Conservation (phyloP, 2,888 invertebrate genomes). For the Arrhopalites spinosus region DNA sequence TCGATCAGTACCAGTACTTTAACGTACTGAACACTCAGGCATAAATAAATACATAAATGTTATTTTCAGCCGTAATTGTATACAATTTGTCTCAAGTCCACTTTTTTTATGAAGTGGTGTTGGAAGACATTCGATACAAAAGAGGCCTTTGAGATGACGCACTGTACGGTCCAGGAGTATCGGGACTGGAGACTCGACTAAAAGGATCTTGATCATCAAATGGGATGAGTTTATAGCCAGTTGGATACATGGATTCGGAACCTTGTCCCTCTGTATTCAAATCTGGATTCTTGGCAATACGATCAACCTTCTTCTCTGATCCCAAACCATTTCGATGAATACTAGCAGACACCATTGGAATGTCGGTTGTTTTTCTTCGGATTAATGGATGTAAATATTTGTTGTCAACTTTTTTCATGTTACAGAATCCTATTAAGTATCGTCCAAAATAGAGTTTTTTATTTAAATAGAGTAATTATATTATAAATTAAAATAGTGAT, state of each 20-base stretch:
- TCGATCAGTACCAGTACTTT: no score
- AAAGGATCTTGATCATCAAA: slow-evolving; percentile 8
- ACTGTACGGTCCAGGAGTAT: slow-evolving; percentile 9
- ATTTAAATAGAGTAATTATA: background rate
- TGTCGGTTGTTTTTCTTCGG: slow-evolving; percentile 15
- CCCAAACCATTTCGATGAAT: background rate
- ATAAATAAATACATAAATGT: no score
- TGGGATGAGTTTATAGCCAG: background rate
- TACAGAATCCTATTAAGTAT: slow-evolving; percentile 40
- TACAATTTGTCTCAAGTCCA: no score
- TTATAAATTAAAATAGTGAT: slow-evolving; percentile 5
- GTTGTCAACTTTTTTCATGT: slow-evolving; percentile 37
- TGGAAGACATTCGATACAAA: slow-evolving; percentile 41
- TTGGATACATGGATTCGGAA: background rate
- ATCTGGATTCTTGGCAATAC: background rate
- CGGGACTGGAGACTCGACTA: background rate
- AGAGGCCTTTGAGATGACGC: slow-evolving; percentile 35
- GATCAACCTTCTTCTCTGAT: background rate
- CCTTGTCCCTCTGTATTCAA: background rate
- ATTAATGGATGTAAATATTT: slow-evolving; percentile 50
- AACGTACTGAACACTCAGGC: no score
- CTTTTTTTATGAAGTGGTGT: no score
- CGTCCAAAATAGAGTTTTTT: no score
- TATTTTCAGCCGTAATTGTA: no score
- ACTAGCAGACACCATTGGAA: background rate